Conservation (phyloP, 2,113 vertebrate genomes). For the Desmodus rotundus region DNA sequence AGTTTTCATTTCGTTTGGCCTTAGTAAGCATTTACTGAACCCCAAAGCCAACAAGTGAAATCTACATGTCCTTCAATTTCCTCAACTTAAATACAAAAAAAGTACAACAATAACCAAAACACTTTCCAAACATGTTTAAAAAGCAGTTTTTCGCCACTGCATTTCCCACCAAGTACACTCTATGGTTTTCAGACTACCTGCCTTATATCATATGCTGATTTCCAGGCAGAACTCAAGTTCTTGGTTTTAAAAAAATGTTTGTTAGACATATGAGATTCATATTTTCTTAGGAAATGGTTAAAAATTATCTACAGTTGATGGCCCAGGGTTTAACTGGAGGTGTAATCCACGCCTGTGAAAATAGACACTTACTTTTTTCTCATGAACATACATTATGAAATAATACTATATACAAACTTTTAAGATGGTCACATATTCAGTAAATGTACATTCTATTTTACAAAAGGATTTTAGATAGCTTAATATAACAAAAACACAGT, state of each 20-base stretch:
- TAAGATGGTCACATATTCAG: background rate
- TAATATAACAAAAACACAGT: background rate
- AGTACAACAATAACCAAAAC: background rate
- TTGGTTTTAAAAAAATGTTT: constrained; percentile 11
- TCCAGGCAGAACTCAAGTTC: background rate
- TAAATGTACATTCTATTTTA: background rate
- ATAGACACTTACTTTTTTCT: background rate
- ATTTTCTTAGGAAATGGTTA: constrained; percentile 29
- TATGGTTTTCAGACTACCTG: constrained; percentile 16
- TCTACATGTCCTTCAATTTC: constrained; percentile 20
- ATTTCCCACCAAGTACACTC: background rate
- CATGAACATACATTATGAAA: background rate
- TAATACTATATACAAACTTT: background rate
- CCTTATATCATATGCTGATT: background rate
- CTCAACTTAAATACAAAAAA: constrained; percentile 36
- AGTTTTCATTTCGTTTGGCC: constrained; percentile 5
- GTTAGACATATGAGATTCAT: background rate
- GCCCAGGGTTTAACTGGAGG: background rate
- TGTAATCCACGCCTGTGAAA: background rate
- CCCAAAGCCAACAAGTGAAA: constrained; percentile 1
- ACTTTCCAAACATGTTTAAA: constrained; percentile 22
- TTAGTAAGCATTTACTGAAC: constrained; percentile 30
- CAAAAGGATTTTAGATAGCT: background rate
- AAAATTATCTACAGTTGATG: constrained; percentile 16
- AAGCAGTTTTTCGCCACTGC: constrained; percentile 8